Base-by-base conservation (phyloP, 1,140 invertebrate genomes). In the Leptopilina boulardi region DNA sequence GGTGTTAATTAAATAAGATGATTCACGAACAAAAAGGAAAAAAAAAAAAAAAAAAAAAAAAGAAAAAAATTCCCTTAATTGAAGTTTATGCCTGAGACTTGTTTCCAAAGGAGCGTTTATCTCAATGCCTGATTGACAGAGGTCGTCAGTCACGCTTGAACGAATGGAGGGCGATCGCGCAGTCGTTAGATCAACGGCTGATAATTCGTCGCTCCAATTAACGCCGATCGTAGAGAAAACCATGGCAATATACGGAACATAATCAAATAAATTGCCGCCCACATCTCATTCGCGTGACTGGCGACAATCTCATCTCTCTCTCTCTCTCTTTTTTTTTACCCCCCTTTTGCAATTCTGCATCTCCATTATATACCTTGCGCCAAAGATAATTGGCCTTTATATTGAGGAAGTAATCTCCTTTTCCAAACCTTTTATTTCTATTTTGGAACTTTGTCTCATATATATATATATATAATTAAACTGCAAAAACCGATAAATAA, bases 161-260 rank as follows among this genome's bases (percentile, higher is more conserved):
- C 23, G 41, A 73, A 42, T 42, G 71, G 42, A 73, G 21, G 73
- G 18, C 56, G 54, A 42, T 54, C 34, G 42, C n/a, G n/a, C n/a
- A n/a, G 66, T 51, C 30, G 74, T 23, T 44, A 21, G 66, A 76
- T 76, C 74, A 30, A 42, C 15, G 38, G n/a, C 44, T 38, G 42
- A 71, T 51, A 51, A 76, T 76, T 76, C 66, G 59, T 76, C 44
- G 71, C 38, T 74, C 72, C 71, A 72, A 81, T 81, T 59, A 74
- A 47, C 23, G 56, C 23, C 44, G 42, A 72, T 47, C 56, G 59
- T 30, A 66, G 59, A 66, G 59, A 38, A 66, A 66, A 66, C 13
- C 23, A 30, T 30, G 59, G 23, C 26, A 34, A 34, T 30, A 30
- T 66, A 30, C 23, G 59, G 23, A 66, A 66, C 56, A 30, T 66